Evolutionary conservation across 1,140 invertebrate genomes (phyloP), one percentile per base, ranked within the genome.

Genomic region (Luehdorfia chinensis): DNA sequence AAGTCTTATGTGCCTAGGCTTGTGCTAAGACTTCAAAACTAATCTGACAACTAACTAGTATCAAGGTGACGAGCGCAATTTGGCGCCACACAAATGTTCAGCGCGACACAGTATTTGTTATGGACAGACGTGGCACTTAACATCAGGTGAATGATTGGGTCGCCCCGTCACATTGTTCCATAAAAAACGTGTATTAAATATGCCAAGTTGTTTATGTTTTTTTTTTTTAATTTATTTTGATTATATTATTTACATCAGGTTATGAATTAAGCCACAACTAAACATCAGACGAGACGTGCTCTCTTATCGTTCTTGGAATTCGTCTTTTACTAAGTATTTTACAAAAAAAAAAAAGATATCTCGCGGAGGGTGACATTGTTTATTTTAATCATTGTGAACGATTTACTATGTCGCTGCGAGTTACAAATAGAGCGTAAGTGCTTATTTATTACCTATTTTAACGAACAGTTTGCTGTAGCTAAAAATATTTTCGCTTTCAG

Each of bases 251-350:
- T 16, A 21, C 19, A 21, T 11, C 27, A 36, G 19, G 33, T 47
- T 49, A 9, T 59, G 11, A 32, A 55, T 62, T 62, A 33, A 14
- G 47, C 62, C 66, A 60, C 19, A 14, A 36, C 12, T 27, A 9
- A 43, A 19, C 23, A 39, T 65, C 65, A 73, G 57, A 53, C 50
- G 46, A 69, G 67, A 66, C 63, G 63, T 67, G 60, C 64, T 66
- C 67, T 65, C 67, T 79, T 78, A 83, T 76, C 75, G 70, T 76
- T 75, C 74, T 54, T 44, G 59, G 75, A 76, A 77, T 79, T 77
- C 74, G 67, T 81, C 71, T 76, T 72, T 73, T 75, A 83, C 72
- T 69, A 68, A 71, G 74, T 83, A 77, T 75, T 83, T 74, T 64
- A 75, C 63, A 75, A 77, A 77, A 73, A 77, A n/a, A n/a, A n/a